phyloP scores from a whole-genome alignment of 2,797 vertebrate genomes.

The Danionella dracula region DNA sequence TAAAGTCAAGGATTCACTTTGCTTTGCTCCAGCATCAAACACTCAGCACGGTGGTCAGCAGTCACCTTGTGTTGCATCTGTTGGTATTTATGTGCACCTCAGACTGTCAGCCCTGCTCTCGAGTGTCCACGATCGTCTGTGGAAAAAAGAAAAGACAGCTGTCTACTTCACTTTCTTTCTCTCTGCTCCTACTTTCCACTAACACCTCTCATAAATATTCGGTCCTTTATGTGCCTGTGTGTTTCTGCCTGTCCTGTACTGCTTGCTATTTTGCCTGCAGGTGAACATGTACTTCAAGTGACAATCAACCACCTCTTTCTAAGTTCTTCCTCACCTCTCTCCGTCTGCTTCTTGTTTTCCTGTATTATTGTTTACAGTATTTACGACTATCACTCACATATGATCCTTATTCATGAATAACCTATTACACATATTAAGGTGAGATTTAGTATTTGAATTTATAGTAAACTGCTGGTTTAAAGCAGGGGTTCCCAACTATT shows the following conservation, averaged over 20 bases:
- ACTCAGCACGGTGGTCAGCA: not conserved
- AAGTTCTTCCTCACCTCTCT: conserved; percentile 19
- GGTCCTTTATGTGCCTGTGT: conserved; percentile 38
- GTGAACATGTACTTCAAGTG: conserved; percentile 53
- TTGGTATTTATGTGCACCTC: too few species aligned
- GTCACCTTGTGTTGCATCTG: not conserved
- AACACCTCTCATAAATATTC: conserved; percentile 67
- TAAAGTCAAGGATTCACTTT: not conserved
- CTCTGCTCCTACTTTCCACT: conserved; percentile 27
- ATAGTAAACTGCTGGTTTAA: too few species aligned
- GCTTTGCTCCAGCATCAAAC: not conserved
- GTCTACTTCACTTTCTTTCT: conserved; percentile 53
- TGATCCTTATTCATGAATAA: too few species aligned
- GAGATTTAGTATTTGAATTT: too few species aligned
- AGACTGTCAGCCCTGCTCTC: conserved; percentile 56
- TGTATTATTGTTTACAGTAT: not conserved
- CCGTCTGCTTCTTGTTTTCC: not conserved
- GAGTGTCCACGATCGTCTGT: conserved; percentile 38
- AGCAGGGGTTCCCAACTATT: too few species aligned
- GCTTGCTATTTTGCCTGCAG: conserved; percentile 53
- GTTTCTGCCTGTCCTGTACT: conserved; percentile 48
- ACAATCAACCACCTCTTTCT: conserved; percentile 50
- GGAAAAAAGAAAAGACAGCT: conserved; percentile 50
- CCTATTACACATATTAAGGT: too few species aligned
- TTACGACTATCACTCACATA: too few species aligned